Evolutionary conservation across 2,888 invertebrate genomes (phyloP).

Genomic region (Caenorhabditis angaria): DNA sequence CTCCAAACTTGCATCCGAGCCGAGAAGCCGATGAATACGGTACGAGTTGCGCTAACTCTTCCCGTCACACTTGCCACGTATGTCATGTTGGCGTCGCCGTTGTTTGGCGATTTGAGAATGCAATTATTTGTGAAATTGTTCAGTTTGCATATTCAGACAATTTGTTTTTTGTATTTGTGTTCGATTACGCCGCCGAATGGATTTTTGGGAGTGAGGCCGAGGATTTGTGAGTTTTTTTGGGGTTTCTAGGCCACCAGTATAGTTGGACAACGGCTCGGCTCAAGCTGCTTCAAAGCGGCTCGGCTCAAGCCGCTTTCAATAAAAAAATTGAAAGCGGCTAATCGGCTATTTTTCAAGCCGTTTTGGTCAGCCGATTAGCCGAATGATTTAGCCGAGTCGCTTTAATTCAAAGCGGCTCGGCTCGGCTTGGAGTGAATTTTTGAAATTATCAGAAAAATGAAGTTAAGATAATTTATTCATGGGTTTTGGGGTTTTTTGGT

Average conservation of each 20-base stretch:
- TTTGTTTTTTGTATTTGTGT: slow-evolving; percentile 69
- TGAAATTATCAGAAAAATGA: no score
- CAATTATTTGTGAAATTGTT: slow-evolving; percentile 66
- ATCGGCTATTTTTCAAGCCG: no score
- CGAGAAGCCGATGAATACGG: slow-evolving; percentile 64
- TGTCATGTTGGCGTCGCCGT: slow-evolving; percentile 64
- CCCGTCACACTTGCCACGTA: slow-evolving; percentile 64
- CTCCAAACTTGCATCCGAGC: slow-evolving; percentile 64
- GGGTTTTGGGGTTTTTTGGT: no score
- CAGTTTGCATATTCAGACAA: slow-evolving; percentile 62
- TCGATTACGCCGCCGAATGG: slow-evolving; percentile 68
- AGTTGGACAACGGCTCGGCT: no score
- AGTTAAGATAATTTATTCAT: no score
- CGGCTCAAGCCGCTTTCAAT: no score
- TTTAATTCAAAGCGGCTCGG: no score
- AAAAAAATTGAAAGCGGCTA: no score
- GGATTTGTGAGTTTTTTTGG: slow-evolving; percentile 56
- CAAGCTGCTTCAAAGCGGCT: no score
- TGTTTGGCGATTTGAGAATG: slow-evolving; percentile 68
- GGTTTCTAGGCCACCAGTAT: no score
- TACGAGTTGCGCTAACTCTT: slow-evolving; percentile 58
- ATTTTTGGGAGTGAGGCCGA: slow-evolving; percentile 64
- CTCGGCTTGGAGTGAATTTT: no score
- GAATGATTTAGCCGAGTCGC: no score
- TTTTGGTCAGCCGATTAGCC: background rate